Evolutionary conservation across 2,797 vertebrate species (phyloP).

Genomic region (Siniperca scherzeri): DNA sequence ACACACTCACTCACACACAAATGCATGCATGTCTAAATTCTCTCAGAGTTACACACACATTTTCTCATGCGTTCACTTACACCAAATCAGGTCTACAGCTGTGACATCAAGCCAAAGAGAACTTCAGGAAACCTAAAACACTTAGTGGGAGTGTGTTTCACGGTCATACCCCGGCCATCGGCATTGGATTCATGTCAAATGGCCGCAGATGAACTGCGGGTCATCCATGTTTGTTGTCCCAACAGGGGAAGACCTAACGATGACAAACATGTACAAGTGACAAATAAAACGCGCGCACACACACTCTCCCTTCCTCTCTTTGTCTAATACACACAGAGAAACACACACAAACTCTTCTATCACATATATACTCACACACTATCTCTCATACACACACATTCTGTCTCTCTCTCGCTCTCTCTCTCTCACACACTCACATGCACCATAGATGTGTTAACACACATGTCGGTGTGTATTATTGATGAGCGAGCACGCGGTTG

Average conservation of each 20-base stretch:
- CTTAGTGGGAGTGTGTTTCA: slow-evolving; percentile 63
- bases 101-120: slow-evolving; percentile 53
- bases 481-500: slow-evolving; percentile 89
- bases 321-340: background rate
- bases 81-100: slow-evolving; percentile 43
- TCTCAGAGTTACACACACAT: background rate
- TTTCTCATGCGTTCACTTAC: slow-evolving; percentile 30
- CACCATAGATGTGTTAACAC: slow-evolving; percentile 92
- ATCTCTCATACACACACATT: background rate
- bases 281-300: background rate
- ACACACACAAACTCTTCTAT: slow-evolving; percentile 12
- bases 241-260: slow-evolving; percentile 12
- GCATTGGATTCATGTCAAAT: slow-evolving; percentile 27
- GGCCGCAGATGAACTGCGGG: slow-evolving; percentile 32
- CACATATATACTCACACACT: slow-evolving; percentile 20
- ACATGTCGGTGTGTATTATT: slow-evolving; percentile 93
- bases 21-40: slow-evolving; percentile 2
- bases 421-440: slow-evolving; percentile 44
- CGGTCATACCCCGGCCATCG: slow-evolving; percentile 17
- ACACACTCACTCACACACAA: slow-evolving; percentile 20
- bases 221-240: slow-evolving; percentile 51
- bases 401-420: background rate
- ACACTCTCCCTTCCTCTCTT: background rate
- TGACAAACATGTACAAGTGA: slow-evolving; percentile 17
- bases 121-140: slow-evolving; percentile 47